Conservation (phyloP, 2,113 vertebrate genomes). For the Myiagra hebetior region DNA sequence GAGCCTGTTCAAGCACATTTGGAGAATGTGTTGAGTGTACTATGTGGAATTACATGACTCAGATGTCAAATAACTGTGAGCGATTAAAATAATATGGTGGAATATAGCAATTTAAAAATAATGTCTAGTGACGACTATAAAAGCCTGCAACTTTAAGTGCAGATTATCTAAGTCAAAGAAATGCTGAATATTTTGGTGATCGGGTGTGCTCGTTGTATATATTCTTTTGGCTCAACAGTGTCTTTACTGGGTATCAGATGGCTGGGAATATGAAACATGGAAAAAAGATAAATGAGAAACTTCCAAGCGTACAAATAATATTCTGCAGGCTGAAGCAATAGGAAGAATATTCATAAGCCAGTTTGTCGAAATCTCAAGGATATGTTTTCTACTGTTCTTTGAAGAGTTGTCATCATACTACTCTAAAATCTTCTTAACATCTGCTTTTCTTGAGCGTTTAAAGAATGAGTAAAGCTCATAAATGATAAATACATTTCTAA, state of each 20-base stretch:
- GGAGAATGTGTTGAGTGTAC: neutral
- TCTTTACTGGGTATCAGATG: neutral
- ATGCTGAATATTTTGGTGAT: neutral
- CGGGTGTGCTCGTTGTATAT: neutral
- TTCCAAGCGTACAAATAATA: neutral
- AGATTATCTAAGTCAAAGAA: neutral
- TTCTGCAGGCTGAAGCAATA: neutral
- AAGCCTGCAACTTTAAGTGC: neutral
- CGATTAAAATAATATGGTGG: constrained; percentile 51
- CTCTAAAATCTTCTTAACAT: neutral
- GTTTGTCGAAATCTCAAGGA: neutral
- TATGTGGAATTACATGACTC: constrained; percentile 27
- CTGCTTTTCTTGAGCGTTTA: neutral
- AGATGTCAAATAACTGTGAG: constrained; percentile 49
- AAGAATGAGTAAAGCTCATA: neutral
- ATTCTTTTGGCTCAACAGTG: neutral
- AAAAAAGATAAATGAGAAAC: neutral
- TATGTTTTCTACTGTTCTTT: neutral
- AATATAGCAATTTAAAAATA: constrained; percentile 45
- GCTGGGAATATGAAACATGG: neutral
- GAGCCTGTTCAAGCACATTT: neutral
- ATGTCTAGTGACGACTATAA: neutral
- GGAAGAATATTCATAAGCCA: neutral
- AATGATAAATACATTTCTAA: neutral
- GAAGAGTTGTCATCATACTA: neutral